A percentile compares a stretch with the other conserved stretches of the same genome.
Evolutionary conservation across 2,113 vertebrate species (phyloP).

Genomic region (Carettochelys insculpta): DNA sequence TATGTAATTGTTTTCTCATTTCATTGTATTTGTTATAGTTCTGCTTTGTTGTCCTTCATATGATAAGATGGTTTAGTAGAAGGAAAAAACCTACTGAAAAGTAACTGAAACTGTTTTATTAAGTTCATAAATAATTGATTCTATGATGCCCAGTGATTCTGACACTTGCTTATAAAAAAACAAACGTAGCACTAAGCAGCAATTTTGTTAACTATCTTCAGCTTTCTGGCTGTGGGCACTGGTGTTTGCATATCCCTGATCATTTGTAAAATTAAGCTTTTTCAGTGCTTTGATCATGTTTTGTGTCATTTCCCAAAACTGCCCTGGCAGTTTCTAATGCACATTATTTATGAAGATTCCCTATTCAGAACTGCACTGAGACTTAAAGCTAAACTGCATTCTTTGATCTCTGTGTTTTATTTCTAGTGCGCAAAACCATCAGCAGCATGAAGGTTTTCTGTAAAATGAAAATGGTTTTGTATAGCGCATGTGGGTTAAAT

Average conservation of each 20-base stretch:
- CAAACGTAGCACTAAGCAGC: not conserved
- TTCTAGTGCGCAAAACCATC: not conserved
- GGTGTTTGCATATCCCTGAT: not conserved
- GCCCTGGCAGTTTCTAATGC: not conserved
- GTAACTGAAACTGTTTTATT: not conserved
- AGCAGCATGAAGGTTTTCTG: not conserved
- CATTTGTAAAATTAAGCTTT: not conserved
- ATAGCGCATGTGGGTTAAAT: not conserved
- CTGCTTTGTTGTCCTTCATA: not conserved
- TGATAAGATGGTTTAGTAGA: not conserved
- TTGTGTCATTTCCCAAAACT: not conserved
- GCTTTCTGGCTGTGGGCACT: not conserved
- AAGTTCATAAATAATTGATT: rapidly evolving
- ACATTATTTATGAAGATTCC: not conserved
- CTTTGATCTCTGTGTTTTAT: slow-evolving; percentile 1
- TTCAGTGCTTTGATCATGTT: not conserved
- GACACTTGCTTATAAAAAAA: not conserved
- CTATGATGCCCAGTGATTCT: not conserved
- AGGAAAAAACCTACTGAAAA: not conserved
- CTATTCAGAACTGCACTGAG: not conserved
- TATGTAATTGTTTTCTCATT: not conserved
- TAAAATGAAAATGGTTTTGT: not conserved
- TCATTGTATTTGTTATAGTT: not conserved
- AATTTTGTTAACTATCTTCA: not conserved
- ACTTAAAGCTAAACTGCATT: not conserved